Percentiles rank a stretch among this genome's conserved stretches.
Conservation (phyloP, 2,797 vertebrate species). For the Sebastes kiyomatsui region DNA sequence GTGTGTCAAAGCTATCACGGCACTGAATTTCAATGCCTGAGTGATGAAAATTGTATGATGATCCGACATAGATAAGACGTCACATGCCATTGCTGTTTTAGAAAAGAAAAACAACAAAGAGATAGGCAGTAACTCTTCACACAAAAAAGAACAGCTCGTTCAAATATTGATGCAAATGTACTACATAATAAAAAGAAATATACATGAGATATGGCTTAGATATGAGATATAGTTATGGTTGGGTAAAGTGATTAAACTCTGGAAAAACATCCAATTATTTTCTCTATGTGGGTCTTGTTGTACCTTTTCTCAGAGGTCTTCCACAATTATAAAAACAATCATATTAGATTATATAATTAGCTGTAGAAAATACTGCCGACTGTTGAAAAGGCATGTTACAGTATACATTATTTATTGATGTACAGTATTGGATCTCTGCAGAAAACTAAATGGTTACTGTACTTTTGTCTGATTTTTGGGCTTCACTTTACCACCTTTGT, state of each 20-base stretch:
- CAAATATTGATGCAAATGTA: not conserved
- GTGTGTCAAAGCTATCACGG: not conserved
- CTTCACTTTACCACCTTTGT: not conserved
- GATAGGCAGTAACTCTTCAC: not conserved
- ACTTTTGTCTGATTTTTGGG: not conserved
- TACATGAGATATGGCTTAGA: not conserved
- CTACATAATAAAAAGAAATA: not conserved
- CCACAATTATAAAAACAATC: not conserved
- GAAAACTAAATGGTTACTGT: not conserved
- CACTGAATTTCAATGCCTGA: not conserved
- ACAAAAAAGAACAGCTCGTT: not conserved
- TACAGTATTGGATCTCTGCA: not conserved
- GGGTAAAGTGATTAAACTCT: not conserved
- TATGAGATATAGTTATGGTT: not conserved
- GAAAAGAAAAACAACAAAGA: not conserved
- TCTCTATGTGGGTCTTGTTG: not conserved
- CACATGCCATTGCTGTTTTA: not conserved
- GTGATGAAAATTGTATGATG: not conserved
- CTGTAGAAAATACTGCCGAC: not conserved
- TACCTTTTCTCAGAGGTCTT: not conserved
- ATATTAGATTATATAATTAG: not conserved
- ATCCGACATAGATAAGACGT: not conserved
- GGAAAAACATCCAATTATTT: not conserved
- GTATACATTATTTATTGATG: not conserved
- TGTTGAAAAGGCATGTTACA: not conserved